A percentile compares a stretch with the other conserved stretches of the same genome.
These are phyloP conservation scores for Oncopodura yosiiana DNA, from an alignment of 1,140 invertebrate species.

Conservation along the genomic window DNA sequence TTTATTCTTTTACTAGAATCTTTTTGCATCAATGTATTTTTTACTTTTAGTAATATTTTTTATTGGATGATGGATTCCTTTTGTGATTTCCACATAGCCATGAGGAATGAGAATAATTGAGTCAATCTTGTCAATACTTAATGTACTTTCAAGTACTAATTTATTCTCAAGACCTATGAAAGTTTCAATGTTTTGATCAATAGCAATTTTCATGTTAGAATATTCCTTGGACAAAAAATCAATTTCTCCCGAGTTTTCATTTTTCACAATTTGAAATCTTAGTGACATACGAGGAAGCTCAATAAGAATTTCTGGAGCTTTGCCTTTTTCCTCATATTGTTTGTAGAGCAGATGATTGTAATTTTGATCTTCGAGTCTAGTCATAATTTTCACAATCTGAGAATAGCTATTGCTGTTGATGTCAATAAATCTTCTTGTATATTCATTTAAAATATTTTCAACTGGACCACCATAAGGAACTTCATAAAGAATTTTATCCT, in stretches of 20 bases:
- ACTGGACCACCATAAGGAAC: not conserved
- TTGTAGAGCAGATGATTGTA: slow-evolving; percentile 6
- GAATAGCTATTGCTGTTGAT: not conserved
- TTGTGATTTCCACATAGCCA: no score
- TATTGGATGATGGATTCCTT: no score
- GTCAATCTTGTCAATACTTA: not conserved
- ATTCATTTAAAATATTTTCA: not conserved
- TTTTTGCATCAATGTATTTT: no score
- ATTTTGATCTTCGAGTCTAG: slow-evolving; percentile 9
- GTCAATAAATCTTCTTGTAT: not conserved
- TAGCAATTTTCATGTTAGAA: slow-evolving; percentile 14
- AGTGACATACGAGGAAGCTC: slow-evolving; percentile 11
- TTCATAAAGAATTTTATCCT: not conserved
- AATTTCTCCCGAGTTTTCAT: not conserved
- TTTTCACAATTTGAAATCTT: slow-evolving; percentile 1
- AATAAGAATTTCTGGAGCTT: not conserved
- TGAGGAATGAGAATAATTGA: slow-evolving; percentile 19
- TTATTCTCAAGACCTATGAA: slow-evolving; percentile 11
- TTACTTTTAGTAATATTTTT: no score
- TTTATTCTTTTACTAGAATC: no score
- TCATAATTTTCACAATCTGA: not conserved
- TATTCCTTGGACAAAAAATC: slow-evolving; percentile 9
- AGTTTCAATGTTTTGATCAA: slow-evolving; percentile 6
- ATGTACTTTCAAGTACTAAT: slow-evolving; percentile 11
- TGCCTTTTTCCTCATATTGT: no score